Evolutionary conservation across 2,113 vertebrate genomes (phyloP).

Genomic region (Pelmatolapia mariae): DNA sequence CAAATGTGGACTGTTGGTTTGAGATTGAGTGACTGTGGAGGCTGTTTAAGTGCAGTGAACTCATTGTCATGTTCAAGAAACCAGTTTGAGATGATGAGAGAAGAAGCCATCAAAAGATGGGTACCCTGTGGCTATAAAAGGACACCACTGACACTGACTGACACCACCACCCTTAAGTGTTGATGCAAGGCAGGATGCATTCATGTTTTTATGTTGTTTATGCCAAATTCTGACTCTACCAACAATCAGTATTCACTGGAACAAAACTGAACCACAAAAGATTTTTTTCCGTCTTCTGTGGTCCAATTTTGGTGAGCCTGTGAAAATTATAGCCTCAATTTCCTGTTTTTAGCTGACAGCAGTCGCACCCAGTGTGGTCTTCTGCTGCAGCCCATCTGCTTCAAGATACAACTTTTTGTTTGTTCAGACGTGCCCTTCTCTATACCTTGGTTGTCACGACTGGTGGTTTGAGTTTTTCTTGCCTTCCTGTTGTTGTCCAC

Average conservation of each 20-base stretch:
- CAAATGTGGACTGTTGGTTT: neutral
- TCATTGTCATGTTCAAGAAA: neutral
- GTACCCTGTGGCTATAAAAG: neutral
- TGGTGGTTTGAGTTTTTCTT: neutral
- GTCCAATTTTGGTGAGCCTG: neutral
- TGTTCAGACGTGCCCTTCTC: neutral
- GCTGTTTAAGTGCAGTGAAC: neutral
- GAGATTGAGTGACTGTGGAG: neutral
- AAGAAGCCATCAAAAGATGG: rapidly evolving
- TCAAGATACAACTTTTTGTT: rapidly evolving
- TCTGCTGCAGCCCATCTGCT: neutral
- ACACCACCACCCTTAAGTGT: neutral
- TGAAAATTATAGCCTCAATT: neutral
- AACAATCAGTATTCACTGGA: neutral
- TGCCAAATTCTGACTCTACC: neutral
- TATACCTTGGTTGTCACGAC: rapidly evolving
- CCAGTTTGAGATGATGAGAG: neutral
- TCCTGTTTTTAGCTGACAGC: neutral
- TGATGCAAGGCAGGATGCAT: neutral
- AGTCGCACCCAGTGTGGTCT: rapidly evolving
- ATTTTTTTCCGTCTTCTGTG: neutral
- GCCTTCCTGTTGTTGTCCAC: neutral
- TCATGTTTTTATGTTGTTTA: neutral
- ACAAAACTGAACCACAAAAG: neutral
- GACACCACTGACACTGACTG: neutral